These are phyloP conservation scores for Catocala fraxini DNA, from an alignment of 2,888 invertebrate species.

Conservation along the genomic window DNA sequence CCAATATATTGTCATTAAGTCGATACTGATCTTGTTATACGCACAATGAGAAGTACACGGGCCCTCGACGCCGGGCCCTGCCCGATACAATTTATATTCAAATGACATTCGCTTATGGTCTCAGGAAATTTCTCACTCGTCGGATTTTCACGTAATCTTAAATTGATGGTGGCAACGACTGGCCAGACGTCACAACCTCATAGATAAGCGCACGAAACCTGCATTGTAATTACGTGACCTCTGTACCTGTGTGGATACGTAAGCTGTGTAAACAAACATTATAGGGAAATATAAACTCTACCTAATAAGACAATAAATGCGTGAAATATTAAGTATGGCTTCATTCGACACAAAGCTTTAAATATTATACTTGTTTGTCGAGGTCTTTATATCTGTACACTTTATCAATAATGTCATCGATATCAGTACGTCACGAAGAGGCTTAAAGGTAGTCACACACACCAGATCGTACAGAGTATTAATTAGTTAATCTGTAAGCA, in stretches of 20 bases:
- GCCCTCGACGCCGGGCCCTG: constrained; percentile 66
- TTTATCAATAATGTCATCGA: constrained; percentile 20
- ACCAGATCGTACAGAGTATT: constrained; percentile 51
- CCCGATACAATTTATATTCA: constrained; percentile 85
- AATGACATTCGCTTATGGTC: constrained; percentile 83
- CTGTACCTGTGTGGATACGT: constrained; percentile 43
- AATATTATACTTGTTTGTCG: constrained; percentile 14
- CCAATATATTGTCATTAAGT: constrained; percentile 88
- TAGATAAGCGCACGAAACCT: constrained; percentile 53
- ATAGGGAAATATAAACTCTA: constrained; percentile 30
- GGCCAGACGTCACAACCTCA: constrained; percentile 61
- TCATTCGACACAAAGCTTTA: constrained; percentile 25
- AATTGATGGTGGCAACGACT: constrained; percentile 78
- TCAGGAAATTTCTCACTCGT: constrained; percentile 84
- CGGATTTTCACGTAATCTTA: constrained; percentile 83
- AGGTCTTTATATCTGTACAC: constrained; percentile 25
- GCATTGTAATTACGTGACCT: constrained; percentile 51
- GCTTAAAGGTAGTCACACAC: constrained; percentile 53
- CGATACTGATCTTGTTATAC: constrained; percentile 88
- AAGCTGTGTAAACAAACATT: constrained; percentile 42
- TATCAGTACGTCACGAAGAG: constrained; percentile 57
- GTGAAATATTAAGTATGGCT: constrained; percentile 34
- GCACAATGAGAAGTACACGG: constrained; percentile 83
- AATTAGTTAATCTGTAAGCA: constrained; percentile 66
- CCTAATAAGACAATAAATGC: constrained; percentile 42